phyloP scores from a whole-genome alignment of 2,888 invertebrate species.

The Atrina japonica region DNA sequence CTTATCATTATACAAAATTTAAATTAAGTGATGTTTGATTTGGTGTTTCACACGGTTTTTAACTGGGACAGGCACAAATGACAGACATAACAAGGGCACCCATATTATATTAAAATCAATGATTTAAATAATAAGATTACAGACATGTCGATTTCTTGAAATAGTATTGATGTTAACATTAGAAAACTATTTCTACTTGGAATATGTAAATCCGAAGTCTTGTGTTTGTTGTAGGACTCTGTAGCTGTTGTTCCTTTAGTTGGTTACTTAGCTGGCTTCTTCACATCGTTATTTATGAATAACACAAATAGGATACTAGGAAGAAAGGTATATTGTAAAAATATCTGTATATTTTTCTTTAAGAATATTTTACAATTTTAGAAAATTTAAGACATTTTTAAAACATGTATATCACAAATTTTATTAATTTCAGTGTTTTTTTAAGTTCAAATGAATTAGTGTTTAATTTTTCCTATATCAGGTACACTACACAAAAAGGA shows the following conservation, averaged over 20 bases:
- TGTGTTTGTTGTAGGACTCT: conserved; percentile 86
- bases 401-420: no score
- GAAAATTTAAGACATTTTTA: no score
- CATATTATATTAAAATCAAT: background rate
- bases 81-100: background rate
- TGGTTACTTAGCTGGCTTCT: conserved; percentile 91
- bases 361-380: no score
- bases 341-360: background rate
- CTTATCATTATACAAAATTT: no score
- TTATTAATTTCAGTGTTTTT: no score
- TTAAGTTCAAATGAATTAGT: background rate
- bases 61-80: background rate
- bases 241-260: conserved; percentile 90
- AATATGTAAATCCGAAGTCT: no score
- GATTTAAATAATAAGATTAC: background rate
- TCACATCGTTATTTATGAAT: conserved; percentile 88
- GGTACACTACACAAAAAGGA: background rate
- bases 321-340: conserved; percentile 84
- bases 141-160: background rate
- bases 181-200: no score
- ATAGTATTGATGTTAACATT: no score
- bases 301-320: conserved; percentile 85
- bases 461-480: background rate
- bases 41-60: no score
- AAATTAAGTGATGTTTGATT: no score